phyloP scores from a whole-genome alignment of 2,113 vertebrate genomes.

The Thymallus thymallus region DNA sequence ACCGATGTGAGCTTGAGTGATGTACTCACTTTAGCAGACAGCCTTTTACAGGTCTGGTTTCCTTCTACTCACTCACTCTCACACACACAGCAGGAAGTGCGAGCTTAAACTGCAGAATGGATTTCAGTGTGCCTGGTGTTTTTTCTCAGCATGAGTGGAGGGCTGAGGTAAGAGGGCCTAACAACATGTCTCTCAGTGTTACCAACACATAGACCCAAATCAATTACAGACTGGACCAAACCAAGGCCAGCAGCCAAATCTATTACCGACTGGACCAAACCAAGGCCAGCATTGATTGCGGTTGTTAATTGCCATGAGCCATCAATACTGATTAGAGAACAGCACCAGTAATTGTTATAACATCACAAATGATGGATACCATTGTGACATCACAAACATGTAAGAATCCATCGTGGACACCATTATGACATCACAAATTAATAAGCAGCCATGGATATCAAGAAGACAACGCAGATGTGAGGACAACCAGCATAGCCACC shows the following conservation, averaged over 20 bases:
- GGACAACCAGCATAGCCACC: constrained; percentile 2
- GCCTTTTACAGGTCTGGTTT: constrained; percentile 37
- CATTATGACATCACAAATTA: constrained; percentile 66
- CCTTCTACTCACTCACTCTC: constrained; percentile 5
- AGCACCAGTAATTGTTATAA: constrained; percentile 54
- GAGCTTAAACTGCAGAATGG: constrained; percentile 33
- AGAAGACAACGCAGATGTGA: constrained; percentile 27
- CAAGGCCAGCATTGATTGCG: background rate
- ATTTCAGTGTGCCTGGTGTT: constrained; percentile 35
- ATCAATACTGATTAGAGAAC: constrained; percentile 25
- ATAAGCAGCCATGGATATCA: constrained; percentile 49
- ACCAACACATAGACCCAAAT: too few relatives aligned
- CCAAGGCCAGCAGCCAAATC: too few relatives aligned
- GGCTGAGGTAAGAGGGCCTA: background rate
- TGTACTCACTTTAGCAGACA: constrained; percentile 41
- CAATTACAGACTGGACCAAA: too few relatives aligned
- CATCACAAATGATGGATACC: constrained; percentile 58
- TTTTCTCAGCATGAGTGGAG: constrained; percentile 35
- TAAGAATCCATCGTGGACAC: constrained; percentile 52
- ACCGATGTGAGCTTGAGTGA: constrained; percentile 28
- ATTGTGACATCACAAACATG: constrained; percentile 26
- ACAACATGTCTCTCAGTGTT: too few relatives aligned
- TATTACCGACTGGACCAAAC: too few relatives aligned
- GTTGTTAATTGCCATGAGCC: background rate
- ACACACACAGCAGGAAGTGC: background rate